Conservation (phyloP, 2,113 vertebrate species). For the Mohoua ochrocephala region DNA sequence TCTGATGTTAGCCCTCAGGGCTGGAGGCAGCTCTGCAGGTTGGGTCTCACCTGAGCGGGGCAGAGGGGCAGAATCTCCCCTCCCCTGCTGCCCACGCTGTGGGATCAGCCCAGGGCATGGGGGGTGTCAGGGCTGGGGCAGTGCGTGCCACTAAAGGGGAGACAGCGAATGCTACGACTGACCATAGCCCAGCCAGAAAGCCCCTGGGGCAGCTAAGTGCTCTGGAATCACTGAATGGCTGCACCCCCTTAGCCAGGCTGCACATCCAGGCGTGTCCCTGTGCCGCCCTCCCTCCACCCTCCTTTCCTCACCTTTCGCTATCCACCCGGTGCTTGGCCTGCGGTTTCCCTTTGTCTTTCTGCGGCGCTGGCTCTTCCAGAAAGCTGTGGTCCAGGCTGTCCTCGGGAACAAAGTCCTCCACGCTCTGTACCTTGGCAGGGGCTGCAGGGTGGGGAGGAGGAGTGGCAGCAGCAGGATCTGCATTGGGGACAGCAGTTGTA, state of each 20-base stretch:
- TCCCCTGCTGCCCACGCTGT: fast-evolving
- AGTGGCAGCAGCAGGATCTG: conserved; percentile 39
- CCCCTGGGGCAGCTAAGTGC: not conserved
- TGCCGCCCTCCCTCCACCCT: not conserved
- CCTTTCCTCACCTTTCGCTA: conserved; percentile 84
- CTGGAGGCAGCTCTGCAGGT: not conserved
- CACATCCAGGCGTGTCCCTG: not conserved
- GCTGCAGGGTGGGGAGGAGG: conserved; percentile 1
- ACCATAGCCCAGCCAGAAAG: not conserved
- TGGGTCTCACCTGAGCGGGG: not conserved
- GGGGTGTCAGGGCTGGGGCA: fast-evolving
- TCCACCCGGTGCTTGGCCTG: conserved; percentile 49
- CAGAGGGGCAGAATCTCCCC: not conserved
- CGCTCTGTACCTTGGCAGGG: conserved; percentile 72
- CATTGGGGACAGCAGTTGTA: not conserved
- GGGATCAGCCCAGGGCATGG: fast-evolving
- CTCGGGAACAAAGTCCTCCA: conserved; percentile 93
- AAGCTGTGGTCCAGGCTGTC: conserved; percentile 89
- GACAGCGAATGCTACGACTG: fast-evolving
- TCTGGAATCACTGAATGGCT: not conserved
- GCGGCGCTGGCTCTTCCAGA: conserved; percentile 78
- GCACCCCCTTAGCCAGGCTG: not conserved
- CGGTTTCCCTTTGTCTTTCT: conserved; percentile 43
- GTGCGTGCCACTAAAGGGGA: not conserved
- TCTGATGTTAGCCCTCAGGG: not conserved